Evolutionary conservation across 2,888 invertebrate genomes (phyloP).

Genomic region (Leucoma salicis): DNA sequence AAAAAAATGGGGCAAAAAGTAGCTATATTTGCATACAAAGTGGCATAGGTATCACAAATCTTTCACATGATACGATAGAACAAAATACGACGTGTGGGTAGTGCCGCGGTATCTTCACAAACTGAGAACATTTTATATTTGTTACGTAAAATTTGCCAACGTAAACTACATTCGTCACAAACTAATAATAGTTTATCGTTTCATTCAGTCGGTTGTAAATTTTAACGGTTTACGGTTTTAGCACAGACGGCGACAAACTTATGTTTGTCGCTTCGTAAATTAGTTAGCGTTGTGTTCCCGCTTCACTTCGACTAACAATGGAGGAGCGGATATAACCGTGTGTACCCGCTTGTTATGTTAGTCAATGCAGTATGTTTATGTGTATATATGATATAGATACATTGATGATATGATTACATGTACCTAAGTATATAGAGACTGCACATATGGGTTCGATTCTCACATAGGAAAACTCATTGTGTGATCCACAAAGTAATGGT

Average conservation of each 20-base stretch:
- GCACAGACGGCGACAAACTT: conserved; percentile 54
- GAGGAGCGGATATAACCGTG: conserved; percentile 22
- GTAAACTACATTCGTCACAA: conserved; percentile 43
- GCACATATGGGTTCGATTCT: no score
- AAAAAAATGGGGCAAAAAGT: no score
- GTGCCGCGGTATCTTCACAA: neutral
- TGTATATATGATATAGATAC: no score
- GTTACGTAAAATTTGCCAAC: conserved; percentile 31
- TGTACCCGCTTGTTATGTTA: neutral
- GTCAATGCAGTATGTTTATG: no score
- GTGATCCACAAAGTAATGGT: no score
- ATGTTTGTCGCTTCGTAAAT: conserved; percentile 48
- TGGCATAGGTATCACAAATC: no score
- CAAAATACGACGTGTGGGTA: neutral
- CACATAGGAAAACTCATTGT: no score
- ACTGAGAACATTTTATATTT: conserved; percentile 6
- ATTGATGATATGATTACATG: no score
- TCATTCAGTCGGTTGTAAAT: conserved; percentile 57
- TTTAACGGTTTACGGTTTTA: conserved; percentile 60
- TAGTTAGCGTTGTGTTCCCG: conserved; percentile 45
- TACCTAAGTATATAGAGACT: no score
- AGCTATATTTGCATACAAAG: no score
- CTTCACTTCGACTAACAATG: conserved; percentile 30
- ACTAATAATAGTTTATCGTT: conserved; percentile 64
- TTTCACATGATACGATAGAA: neutral